Base-by-base conservation (phyloP, 2,888 invertebrate genomes). In the Hermaeophaga mercurialis region DNA sequence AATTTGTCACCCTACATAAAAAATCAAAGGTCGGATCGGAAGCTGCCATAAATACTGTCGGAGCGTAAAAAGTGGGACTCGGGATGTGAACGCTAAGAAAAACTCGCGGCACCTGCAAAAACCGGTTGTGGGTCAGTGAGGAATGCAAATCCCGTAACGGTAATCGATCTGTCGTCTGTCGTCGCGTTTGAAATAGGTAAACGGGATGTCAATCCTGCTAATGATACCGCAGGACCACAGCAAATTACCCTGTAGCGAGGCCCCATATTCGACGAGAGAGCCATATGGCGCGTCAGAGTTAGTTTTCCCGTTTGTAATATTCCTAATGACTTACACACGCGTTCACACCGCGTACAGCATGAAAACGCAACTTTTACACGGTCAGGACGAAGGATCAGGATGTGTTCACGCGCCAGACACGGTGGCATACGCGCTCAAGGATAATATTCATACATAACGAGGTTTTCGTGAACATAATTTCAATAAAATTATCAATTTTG, bases 251-350 rank as follows among this genome's bases (percentile, higher is more conserved):
- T 66, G 65, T 58, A 66, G 59, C 56, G 58, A 54, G 53, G 59
- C 56, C 65, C 61, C 59, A 24, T 43, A 12, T 26, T 43, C 43
- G 43, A 43, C 43, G 43, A 43, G 43, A 38, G 49, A 48, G 36
- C 75, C 77, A 78, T 76, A 75, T 77, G 77, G 76, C 71, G 75
- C 70, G 69, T 74, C 74, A 75, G 77, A 75, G 76, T 77, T 77
- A 77, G 76, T 77, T 77, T 77, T 77, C 76, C 76, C 75, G 75
- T 76, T 78, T 77, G 78, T 76, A 79, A 79, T 79, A 79, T 79
- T 78, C 78, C 79, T 79, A 79, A 78, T 78, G 77, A 78, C 77
- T 74, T 72, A 70, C 73, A 75, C 76, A 77, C 74, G 74, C 75
- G 77, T 72, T 70, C 68, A 66, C 71, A 71, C 75, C 74, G 74